Evolutionary conservation across 1,140 invertebrate species (phyloP).

Genomic region (Neodiprion fabricii): DNA sequence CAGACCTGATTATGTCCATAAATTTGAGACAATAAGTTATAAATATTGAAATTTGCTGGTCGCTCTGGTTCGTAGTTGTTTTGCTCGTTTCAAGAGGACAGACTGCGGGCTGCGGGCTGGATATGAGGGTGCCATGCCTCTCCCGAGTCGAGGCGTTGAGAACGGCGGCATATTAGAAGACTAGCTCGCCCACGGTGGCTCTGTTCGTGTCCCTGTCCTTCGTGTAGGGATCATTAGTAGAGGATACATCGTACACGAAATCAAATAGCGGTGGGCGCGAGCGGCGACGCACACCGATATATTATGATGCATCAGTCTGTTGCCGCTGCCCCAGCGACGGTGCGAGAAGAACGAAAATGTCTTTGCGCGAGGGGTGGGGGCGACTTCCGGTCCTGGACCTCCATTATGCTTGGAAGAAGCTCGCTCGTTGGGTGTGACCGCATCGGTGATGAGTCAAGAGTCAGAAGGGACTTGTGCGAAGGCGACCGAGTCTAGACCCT

Average conservation of each 20-base stretch:
- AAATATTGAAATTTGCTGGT: conserved; percentile 47
- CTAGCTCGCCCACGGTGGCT: conserved; percentile 50
- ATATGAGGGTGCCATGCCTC: not conserved
- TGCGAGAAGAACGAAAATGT: conserved; percentile 37
- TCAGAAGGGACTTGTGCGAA: not conserved
- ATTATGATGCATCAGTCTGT: conserved; percentile 16
- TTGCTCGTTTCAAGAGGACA: not conserved
- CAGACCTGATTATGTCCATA: conserved; percentile 34
- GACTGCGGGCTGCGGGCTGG: not conserved
- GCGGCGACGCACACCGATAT: conserved; percentile 11
- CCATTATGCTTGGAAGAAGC: conserved; percentile 47
- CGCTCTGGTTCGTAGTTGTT: not conserved
- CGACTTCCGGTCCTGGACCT: conserved; percentile 48
- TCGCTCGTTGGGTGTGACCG: conserved; percentile 46
- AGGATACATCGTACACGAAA: conserved; percentile 30
- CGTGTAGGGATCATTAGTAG: conserved; percentile 55
- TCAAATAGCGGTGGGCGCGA: conserved; percentile 29
- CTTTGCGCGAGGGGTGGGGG: conserved; percentile 37
- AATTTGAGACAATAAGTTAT: conserved; percentile 57
- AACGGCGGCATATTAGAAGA: conserved; percentile 46
- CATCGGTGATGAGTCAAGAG: conserved; percentile 20
- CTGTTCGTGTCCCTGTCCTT: conserved; percentile 39
- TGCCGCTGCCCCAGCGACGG: not conserved
- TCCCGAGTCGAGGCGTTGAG: not conserved
- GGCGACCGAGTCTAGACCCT: not conserved